Evolutionary conservation across 2,113 vertebrate species (phyloP).

Genomic region (Struthio camelus): DNA sequence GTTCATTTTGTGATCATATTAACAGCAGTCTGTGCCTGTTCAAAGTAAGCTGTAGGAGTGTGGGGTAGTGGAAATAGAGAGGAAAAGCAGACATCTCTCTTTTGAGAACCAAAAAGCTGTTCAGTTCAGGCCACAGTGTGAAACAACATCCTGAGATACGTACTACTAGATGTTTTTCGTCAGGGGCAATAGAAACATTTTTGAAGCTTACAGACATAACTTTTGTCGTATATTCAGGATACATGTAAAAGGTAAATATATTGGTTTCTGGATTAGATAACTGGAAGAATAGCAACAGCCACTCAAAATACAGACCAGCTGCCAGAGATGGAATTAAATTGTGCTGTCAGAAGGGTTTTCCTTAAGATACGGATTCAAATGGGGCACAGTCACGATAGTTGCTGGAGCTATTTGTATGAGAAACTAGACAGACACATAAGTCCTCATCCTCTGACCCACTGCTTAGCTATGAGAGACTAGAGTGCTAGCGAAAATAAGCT

Average conservation of each 20-base stretch:
- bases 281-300: neutral
- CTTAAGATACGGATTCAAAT: neutral
- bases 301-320: neutral
- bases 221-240: neutral
- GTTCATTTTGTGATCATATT: neutral
- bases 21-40: neutral
- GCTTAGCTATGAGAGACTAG: neutral
- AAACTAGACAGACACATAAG: neutral
- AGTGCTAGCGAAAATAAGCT: neutral
- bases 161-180: neutral
- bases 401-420: neutral
- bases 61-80: neutral
- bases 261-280: neutral
- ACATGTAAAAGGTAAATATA: neutral
- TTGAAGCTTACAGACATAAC: neutral
- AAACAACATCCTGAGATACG: neutral
- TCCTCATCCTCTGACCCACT: neutral
- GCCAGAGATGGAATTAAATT: neutral
- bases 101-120: neutral
- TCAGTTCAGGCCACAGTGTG: neutral
- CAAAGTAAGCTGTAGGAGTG: neutral
- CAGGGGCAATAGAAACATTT: neutral
- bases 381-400: neutral
- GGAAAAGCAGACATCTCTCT: neutral
- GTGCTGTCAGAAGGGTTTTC: neutral